Percentiles rank a stretch among this genome's conserved stretches.
Conservation (phyloP, 2,797 vertebrate species). For the Monodelphis domestica region DNA sequence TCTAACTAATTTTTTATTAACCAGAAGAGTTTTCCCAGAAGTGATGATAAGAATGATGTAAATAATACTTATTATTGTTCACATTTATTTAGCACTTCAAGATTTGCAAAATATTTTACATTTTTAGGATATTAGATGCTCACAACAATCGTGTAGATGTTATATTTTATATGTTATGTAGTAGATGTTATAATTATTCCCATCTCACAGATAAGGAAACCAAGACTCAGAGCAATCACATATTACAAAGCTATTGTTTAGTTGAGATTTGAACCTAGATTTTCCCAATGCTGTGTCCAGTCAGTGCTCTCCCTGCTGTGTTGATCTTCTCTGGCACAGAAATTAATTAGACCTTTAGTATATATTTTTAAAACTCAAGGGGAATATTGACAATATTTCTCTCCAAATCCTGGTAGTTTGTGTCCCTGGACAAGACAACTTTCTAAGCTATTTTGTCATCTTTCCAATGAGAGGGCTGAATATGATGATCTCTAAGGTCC, state of each 20-base stretch:
- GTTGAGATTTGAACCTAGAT: background rate
- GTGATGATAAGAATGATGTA: background rate
- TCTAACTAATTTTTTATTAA: background rate
- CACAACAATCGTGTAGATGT: too few relatives aligned
- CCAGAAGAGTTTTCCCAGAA: background rate
- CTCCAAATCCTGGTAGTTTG: background rate
- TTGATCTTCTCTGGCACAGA: background rate
- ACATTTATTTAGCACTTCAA: background rate
- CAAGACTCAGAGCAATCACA: background rate
- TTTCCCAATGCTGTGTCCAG: background rate
- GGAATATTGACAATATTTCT: background rate
- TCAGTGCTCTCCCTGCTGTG: background rate
- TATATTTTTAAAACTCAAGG: background rate
- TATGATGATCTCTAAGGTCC: background rate
- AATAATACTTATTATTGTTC: background rate
- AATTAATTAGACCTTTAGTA: background rate
- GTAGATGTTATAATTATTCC: too few relatives aligned
- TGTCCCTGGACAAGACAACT: background rate
- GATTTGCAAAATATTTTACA: background rate
- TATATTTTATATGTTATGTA: too few relatives aligned
- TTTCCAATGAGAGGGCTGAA: background rate
- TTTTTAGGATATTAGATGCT: background rate
- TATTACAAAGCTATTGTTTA: background rate
- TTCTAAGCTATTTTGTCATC: background rate
- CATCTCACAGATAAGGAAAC: too few relatives aligned